phyloP scores from a whole-genome alignment of 2,797 vertebrate genomes.

The Xyrichtys novacula region DNA sequence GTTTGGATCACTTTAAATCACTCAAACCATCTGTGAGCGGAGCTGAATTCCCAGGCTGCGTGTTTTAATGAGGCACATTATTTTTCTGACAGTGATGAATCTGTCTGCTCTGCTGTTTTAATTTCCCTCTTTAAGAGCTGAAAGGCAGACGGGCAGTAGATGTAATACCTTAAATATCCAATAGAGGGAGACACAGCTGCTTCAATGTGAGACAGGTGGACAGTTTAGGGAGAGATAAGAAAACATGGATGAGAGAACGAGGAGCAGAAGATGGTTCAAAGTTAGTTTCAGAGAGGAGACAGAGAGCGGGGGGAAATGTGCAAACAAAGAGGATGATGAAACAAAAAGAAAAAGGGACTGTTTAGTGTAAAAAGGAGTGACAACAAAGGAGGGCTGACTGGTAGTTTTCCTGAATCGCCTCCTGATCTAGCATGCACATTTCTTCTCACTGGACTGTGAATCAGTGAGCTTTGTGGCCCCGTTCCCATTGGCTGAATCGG shows the following conservation, averaged over 20 bases:
- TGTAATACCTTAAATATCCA: slow-evolving; percentile 57
- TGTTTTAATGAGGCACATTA: slow-evolving; percentile 59
- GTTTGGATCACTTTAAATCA: slow-evolving; percentile 18
- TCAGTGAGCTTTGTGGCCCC: slow-evolving; percentile 86
- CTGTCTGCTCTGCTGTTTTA: slow-evolving; percentile 27
- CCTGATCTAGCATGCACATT: slow-evolving; percentile 90
- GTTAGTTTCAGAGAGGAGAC: slow-evolving; percentile 17
- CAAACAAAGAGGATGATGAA: slow-evolving; percentile 37
- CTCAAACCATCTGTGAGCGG: slow-evolving; percentile 13
- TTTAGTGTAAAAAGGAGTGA: slow-evolving; percentile 17
- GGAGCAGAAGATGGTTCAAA: slow-evolving; percentile 8
- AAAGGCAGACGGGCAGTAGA: slow-evolving; percentile 25
- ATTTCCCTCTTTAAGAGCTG: slow-evolving; percentile 28
- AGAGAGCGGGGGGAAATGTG: slow-evolving; percentile 44
- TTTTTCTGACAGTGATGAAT: slow-evolving; percentile 49
- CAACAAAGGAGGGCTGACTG: slow-evolving; percentile 28
- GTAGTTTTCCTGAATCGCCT: slow-evolving; percentile 45
- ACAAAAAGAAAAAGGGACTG: too few species aligned
- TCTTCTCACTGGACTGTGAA: slow-evolving; percentile 83
- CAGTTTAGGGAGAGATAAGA: neutral
- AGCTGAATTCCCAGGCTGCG: slow-evolving; percentile 45
- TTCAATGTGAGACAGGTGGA: slow-evolving; percentile 30
- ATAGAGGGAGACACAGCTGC: slow-evolving; percentile 52
- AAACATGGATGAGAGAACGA: neutral
- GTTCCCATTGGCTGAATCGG: slow-evolving; percentile 86